phyloP scores from a whole-genome alignment of 2,113 vertebrate species.

The Gymnocephalus cernua region DNA sequence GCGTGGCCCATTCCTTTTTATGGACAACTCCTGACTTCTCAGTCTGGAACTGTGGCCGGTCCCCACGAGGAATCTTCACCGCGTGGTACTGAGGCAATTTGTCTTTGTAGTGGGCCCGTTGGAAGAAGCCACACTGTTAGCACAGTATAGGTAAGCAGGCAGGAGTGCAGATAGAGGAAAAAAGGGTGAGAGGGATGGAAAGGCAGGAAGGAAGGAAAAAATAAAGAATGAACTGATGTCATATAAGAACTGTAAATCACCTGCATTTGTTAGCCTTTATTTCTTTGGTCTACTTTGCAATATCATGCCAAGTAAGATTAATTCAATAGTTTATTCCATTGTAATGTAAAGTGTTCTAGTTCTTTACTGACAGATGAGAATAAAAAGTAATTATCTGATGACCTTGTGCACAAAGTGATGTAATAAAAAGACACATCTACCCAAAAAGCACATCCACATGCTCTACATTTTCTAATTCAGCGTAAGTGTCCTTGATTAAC shows the following conservation, averaged over 20 bases:
- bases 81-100: slow-evolving; percentile 93
- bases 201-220: background rate
- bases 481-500: slow-evolving; percentile 10
- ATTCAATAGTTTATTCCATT: background rate
- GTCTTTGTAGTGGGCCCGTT: slow-evolving; percentile 85
- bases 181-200: background rate
- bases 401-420: slow-evolving; percentile 32
- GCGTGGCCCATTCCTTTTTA: slow-evolving; percentile 90
- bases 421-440: slow-evolving; percentile 19
- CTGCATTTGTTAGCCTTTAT: background rate
- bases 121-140: slow-evolving; percentile 93
- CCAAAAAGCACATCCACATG: slow-evolving; percentile 59
- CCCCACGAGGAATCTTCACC: slow-evolving; percentile 91
- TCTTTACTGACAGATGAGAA: background rate
- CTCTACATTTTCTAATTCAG: slow-evolving; percentile 32
- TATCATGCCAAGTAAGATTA: background rate
- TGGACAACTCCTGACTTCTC: slow-evolving; percentile 87
- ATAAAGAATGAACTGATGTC: background rate
- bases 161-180: background rate
- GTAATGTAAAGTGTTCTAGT: background rate
- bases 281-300: background rate
- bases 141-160: background rate
- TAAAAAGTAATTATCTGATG: slow-evolving; percentile 16
- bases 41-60: slow-evolving; percentile 89
- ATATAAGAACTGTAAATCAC: background rate